These are phyloP conservation scores for Trinorchestia longiramus DNA, from an alignment of 1,140 invertebrate species.

Conservation along the genomic window DNA sequence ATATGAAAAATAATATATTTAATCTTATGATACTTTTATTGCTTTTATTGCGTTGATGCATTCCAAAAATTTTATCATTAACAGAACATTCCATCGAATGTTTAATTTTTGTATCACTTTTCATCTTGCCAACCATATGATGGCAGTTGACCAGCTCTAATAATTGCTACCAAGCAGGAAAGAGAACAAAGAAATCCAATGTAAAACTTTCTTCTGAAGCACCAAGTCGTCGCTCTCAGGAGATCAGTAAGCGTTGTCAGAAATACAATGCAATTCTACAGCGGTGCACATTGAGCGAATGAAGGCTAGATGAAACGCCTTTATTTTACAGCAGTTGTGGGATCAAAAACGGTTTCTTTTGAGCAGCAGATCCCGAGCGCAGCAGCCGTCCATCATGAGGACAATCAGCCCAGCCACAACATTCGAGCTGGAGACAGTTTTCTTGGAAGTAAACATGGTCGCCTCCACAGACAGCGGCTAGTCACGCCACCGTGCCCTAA, in stretches of 20 bases:
- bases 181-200: neutral
- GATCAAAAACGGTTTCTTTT: conserved; percentile 4
- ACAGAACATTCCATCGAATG: neutral
- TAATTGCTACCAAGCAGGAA: neutral
- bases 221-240: neutral
- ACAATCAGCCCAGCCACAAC: neutral
- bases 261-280: neutral
- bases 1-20: too few species aligned
- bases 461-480: neutral
- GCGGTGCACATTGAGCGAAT: neutral
- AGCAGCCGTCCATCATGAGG: neutral
- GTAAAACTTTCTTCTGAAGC: neutral
- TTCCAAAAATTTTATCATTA: neutral
- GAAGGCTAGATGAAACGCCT: neutral
- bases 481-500: neutral
- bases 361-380: neutral
- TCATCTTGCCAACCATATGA: neutral
- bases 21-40: too few species aligned
- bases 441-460: conserved; percentile 5
- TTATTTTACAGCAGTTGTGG: neutral
- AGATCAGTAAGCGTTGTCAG: neutral
- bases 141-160: neutral
- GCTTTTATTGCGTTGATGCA: neutral
- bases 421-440: neutral
- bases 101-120: neutral